Evolutionary conservation across 2,888 invertebrate species (phyloP).

Genomic region (Mesorhabditis sp.): DNA sequence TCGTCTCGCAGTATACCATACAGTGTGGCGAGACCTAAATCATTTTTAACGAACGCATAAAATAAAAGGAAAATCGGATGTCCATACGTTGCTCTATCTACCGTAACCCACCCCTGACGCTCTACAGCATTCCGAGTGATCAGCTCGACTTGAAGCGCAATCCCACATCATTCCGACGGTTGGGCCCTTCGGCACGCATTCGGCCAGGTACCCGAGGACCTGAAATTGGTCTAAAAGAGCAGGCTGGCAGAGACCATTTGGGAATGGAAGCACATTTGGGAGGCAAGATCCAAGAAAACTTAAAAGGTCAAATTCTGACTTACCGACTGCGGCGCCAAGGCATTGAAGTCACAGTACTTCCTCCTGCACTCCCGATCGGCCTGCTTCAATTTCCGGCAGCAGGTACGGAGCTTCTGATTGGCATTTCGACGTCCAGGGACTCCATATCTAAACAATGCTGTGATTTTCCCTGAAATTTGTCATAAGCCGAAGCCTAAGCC

Average conservation of each 20-base stretch:
- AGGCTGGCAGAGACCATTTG: not conserved
- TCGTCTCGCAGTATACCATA: slow-evolving; percentile 56
- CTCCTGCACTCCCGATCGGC: slow-evolving; percentile 53
- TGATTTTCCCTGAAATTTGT: too few species aligned
- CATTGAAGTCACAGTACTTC: slow-evolving; percentile 54
- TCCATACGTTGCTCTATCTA: not conserved
- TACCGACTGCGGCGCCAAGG: slow-evolving; percentile 31
- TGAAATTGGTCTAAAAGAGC: slow-evolving; percentile 12
- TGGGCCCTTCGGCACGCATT: slow-evolving; percentile 52
- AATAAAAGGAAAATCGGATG: not conserved
- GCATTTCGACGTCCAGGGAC: slow-evolving; percentile 30
- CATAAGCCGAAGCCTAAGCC: too few species aligned
- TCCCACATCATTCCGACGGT: slow-evolving; percentile 58
- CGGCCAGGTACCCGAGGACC: slow-evolving; percentile 50
- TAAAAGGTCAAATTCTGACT: not conserved
- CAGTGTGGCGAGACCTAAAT: slow-evolving; percentile 43
- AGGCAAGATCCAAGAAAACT: not conserved
- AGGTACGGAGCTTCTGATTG: slow-evolving; percentile 50
- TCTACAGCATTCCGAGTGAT: slow-evolving; percentile 48
- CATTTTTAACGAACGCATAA: not conserved
- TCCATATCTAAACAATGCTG: slow-evolving; percentile 21
- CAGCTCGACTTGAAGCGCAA: slow-evolving; percentile 52
- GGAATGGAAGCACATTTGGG: not conserved
- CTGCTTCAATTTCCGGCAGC: slow-evolving; percentile 49
- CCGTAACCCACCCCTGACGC: slow-evolving; percentile 22